Percentiles rank a stretch among this genome's conserved stretches.
These are phyloP conservation scores for Andrena chrysosceles DNA, from an alignment of 2,888 invertebrate species.

Conservation along the genomic window DNA sequence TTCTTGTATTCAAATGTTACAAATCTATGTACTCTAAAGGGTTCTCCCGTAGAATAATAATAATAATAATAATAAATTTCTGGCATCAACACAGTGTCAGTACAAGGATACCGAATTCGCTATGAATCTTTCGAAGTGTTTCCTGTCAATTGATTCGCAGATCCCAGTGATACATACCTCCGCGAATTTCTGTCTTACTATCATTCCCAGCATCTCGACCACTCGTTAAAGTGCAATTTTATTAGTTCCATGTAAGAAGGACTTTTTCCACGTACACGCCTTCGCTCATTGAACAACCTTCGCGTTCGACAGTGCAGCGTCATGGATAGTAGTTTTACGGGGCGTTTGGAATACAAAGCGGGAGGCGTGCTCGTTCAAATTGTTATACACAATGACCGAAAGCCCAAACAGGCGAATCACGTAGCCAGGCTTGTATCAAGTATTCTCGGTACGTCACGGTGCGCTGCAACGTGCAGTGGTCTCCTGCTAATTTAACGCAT, in stretches of 20 bases:
- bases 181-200: too few relatives aligned
- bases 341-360: conserved; percentile 38
- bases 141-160: too few relatives aligned
- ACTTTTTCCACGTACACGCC: not conserved
- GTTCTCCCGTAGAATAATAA: too few relatives aligned
- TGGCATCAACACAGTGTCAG: too few relatives aligned
- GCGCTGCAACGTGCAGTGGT: conserved; percentile 19
- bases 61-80: too few relatives aligned
- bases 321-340: conserved; percentile 34
- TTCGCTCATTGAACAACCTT: conserved; percentile 1
- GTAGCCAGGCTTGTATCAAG: conserved; percentile 51
- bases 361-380: conserved; percentile 45
- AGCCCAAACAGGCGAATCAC: conserved; percentile 52
- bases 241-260: not conserved
- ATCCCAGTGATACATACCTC: too few relatives aligned
- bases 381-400: conserved; percentile 40
- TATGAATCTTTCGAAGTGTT: too few relatives aligned
- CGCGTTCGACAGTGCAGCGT: conserved; percentile 10
- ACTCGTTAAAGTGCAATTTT: not conserved
- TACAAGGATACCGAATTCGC: too few relatives aligned
- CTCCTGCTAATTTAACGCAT: conserved; percentile 46
- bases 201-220: not conserved
- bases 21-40: too few relatives aligned
- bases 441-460: conserved; percentile 49
- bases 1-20: too few relatives aligned